Percentiles rank a stretch among this genome's conserved stretches.
Evolutionary conservation across 2,797 vertebrate species (phyloP).

Genomic region (Poecilia wingei): DNA sequence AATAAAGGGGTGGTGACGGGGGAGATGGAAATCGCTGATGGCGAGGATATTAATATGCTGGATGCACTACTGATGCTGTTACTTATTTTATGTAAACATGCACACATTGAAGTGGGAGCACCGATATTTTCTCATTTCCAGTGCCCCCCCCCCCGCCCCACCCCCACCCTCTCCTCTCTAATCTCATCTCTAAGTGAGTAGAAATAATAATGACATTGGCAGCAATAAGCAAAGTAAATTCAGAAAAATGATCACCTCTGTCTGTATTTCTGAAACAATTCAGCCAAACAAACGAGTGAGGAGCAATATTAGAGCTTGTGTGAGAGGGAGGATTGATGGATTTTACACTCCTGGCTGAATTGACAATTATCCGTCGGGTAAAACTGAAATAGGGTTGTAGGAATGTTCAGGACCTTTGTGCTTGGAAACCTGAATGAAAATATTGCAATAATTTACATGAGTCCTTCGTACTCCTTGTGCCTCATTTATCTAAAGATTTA

Average conservation of each 20-base stretch:
- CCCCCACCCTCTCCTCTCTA: background rate
- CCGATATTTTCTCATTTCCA: conserved; percentile 5
- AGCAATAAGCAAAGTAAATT: conserved; percentile 42
- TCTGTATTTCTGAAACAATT: conserved; percentile 52
- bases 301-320: conserved; percentile 36
- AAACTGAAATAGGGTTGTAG: conserved; percentile 72
- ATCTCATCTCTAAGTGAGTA: conserved; percentile 50
- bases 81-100: conserved; percentile 31
- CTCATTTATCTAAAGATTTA: conserved; percentile 69
- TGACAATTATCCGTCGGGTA: conserved; percentile 70
- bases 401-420: conserved; percentile 46
- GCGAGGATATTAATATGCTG: conserved; percentile 23
- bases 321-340: conserved; percentile 61
- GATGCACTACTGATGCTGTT: conserved; percentile 18
- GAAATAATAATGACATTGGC: conserved; percentile 37
- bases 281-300: conserved; percentile 49
- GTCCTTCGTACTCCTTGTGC: conserved; percentile 54
- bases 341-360: conserved; percentile 67
- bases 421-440: conserved; percentile 65
- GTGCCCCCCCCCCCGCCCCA: background rate
- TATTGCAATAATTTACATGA: conserved; percentile 72
- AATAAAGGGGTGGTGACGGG: background rate
- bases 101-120: conserved; percentile 2
- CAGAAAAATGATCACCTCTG: conserved; percentile 45
- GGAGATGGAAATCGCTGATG: conserved; percentile 17